Evolutionary conservation across 2,113 vertebrate species (phyloP), one percentile per base, ranked within the genome.

Genomic region (Isichthys henryi): DNA sequence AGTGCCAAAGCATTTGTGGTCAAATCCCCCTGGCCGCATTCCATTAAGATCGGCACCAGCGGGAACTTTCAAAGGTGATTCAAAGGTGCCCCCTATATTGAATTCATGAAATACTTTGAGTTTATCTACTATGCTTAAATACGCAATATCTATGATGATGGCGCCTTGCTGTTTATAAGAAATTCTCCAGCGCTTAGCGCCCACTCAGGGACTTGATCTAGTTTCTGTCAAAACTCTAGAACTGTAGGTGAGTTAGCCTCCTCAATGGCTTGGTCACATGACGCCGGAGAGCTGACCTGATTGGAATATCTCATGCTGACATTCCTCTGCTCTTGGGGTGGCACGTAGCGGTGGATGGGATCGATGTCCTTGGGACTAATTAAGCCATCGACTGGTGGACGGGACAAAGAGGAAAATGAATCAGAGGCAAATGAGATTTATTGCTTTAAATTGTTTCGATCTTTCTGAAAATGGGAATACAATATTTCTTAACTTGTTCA

Each of bases 281-380:
- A 88, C 19, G 49, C 53, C 52, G 58, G 39, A n/a, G 9, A 23
- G 23, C 92, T 93, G 90, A 99, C 98, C 97, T 98, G 98, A 91
- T 99, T 99, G 45, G 98, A 99, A 94, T 97, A 99, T 85, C 98
- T 94, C 98, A 99, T 98, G 94, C 97, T 97, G 92, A 99, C 96
- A 0, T 99, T 99, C 66, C 98, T 95, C 90, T 99, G 98, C 89
- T 97, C 96, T 92, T 97, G 93, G 3, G 93, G 93, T 3, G 97
- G 93, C 0, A 99, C 87, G 0, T 97, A 97, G 31, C 98, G 98
- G 43, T 97, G 97, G 2, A 98, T 58, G 11, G 98, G 98, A 93
- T 99, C 98, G 0, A 99, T 95, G 70, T 99, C 98, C 91, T 96
- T 97, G 10, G 98, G 97, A 91, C 97, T 99, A 93, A 99, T 96